phyloP scores from a whole-genome alignment of 2,888 invertebrate species.

The Latheticus oryzae region DNA sequence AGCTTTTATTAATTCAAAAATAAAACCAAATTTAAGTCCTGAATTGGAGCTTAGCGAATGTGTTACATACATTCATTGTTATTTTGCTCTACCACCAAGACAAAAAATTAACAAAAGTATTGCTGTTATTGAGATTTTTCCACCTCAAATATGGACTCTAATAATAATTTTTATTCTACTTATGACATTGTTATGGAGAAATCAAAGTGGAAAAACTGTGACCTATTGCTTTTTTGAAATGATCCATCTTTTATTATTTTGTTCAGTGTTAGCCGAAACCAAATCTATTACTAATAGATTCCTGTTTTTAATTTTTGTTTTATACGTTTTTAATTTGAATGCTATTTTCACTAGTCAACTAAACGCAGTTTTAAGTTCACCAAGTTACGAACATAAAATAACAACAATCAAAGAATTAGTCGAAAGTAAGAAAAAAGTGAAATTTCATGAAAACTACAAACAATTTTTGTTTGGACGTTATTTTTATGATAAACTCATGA shows the following conservation, averaged over 20 bases:
- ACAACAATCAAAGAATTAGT: slow-evolving; percentile 8
- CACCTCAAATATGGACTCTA: not conserved
- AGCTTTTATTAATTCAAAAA: no score
- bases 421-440: slow-evolving; percentile 4
- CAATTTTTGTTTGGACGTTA: no score
- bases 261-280: not conserved
- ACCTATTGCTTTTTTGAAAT: no score
- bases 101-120: not conserved
- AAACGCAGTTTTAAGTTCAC: slow-evolving; percentile 25
- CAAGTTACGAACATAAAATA: slow-evolving; percentile 28
- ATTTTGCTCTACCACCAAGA: slow-evolving; percentile 1
- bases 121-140: not conserved
- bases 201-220: not conserved
- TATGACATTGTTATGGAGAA: not conserved
- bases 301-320: slow-evolving; percentile 9
- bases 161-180: not conserved
- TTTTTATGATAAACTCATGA: slow-evolving; percentile 2
- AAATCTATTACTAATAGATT: slow-evolving; percentile 3
- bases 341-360: slow-evolving; percentile 12
- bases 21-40: no score
- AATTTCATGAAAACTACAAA: not conserved
- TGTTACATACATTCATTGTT: no score
- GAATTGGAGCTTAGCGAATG: no score
- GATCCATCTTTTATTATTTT: no score
- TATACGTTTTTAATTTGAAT: slow-evolving; percentile 8